Evolutionary conservation across 2,113 vertebrate genomes (phyloP).

Genomic region (Aegypius monachus): DNA sequence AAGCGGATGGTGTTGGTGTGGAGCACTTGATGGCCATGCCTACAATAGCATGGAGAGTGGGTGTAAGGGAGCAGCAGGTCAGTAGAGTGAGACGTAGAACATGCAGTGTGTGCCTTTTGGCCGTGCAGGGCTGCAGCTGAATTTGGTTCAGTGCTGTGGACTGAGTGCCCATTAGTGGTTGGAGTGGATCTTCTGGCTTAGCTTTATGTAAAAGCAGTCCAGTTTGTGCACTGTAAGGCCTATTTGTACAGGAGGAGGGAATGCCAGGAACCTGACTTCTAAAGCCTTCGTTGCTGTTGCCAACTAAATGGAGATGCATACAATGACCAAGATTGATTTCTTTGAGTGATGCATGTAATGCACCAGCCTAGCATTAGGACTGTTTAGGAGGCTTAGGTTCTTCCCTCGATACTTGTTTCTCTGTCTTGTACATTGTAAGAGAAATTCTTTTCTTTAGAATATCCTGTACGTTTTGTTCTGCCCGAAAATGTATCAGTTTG

Average conservation of each 20-base stretch:
- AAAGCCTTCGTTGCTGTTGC: background rate
- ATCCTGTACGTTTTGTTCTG: background rate
- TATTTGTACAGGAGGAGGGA: background rate
- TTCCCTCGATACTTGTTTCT: background rate
- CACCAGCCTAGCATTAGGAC: background rate
- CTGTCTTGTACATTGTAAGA: background rate
- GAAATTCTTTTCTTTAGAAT: background rate
- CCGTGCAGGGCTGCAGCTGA: background rate
- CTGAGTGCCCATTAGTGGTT: background rate
- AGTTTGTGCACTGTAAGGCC: background rate
- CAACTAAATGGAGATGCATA: background rate
- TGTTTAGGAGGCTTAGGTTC: background rate
- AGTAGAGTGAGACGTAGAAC: background rate
- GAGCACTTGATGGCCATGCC: background rate
- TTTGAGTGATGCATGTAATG: background rate
- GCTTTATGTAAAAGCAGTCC: background rate
- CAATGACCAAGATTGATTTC: background rate
- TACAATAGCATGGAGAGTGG: accelerated
- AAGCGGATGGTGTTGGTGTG: background rate
- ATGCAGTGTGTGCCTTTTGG: background rate
- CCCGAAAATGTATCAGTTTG: background rate
- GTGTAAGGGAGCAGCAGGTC: background rate
- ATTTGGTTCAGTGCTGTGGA: background rate
- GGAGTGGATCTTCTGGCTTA: background rate
- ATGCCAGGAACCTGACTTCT: background rate